phyloP scores from a whole-genome alignment of 1,140 invertebrate genomes.

The Hylyphantes graminicola region DNA sequence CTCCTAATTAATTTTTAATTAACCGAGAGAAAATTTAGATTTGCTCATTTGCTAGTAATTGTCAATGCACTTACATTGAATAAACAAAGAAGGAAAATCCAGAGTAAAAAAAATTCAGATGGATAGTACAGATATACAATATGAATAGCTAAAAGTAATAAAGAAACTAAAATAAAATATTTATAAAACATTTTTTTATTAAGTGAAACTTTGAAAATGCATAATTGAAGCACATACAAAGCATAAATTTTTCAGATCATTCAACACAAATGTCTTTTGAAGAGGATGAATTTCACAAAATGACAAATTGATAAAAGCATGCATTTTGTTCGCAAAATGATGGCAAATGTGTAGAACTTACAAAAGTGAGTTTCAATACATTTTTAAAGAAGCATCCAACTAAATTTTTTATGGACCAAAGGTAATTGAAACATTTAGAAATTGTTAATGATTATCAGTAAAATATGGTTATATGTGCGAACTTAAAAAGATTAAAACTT shows the following conservation, averaged over 20 bases:
- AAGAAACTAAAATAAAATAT: background rate
- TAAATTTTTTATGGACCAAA: conserved; percentile 2
- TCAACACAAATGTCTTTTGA: conserved; percentile 33
- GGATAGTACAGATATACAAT: too few species aligned
- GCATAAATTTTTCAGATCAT: conserved; percentile 21
- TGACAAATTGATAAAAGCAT: conserved; percentile 28
- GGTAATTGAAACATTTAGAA: background rate
- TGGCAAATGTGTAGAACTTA: conserved; percentile 20
- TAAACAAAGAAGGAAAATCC: too few species aligned
- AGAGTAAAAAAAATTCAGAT: too few species aligned
- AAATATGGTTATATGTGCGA: background rate
- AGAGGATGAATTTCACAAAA: conserved; percentile 26
- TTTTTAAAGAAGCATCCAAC: conserved; percentile 19
- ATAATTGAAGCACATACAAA: conserved; percentile 46
- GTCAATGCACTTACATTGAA: too few species aligned
- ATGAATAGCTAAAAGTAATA: background rate
- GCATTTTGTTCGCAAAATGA: conserved; percentile 17
- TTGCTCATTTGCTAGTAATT: too few species aligned
- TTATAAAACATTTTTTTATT: conserved; percentile 32
- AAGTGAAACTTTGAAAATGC: conserved; percentile 25
- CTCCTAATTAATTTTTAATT: too few species aligned
- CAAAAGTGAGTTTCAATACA: conserved; percentile 18
- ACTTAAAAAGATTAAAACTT: conserved; percentile 11
- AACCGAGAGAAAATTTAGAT: too few species aligned
- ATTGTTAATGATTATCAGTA: background rate